phyloP scores from a whole-genome alignment of 2,797 vertebrate species.

The Girardinus metallicus region DNA sequence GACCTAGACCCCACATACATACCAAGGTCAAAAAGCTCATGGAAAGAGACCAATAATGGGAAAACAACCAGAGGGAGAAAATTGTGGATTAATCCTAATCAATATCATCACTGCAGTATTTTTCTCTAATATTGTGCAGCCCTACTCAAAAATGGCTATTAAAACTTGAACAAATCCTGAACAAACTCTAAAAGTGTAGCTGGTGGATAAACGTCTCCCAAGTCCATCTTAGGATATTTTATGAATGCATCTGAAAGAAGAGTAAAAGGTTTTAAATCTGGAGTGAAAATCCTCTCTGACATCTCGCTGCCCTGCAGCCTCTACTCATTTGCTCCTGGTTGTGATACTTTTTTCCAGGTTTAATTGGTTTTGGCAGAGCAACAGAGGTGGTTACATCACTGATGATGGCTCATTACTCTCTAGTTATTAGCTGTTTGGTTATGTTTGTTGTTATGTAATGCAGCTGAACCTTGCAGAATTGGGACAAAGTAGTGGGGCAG shows the following conservation, averaged over 20 bases:
- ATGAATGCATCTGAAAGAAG: background rate
- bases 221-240: background rate
- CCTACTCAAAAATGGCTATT: background rate
- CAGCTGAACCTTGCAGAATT: slow-evolving; percentile 12
- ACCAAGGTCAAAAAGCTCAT: background rate
- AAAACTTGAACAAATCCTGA: background rate
- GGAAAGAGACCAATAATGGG: background rate
- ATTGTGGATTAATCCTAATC: background rate
- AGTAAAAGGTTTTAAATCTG: background rate
- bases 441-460: slow-evolving; percentile 69
- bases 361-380: slow-evolving; percentile 59
- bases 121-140: background rate
- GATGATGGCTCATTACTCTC: slow-evolving; percentile 64
- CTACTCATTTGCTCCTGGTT: slow-evolving; percentile 26
- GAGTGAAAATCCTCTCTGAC: background rate
- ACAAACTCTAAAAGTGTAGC: background rate
- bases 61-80: background rate
- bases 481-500: background rate
- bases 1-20: background rate
- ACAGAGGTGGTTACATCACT: slow-evolving; percentile 69
- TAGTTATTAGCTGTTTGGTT: slow-evolving; percentile 39
- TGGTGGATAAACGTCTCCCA: background rate
- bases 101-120: background rate
- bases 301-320: slow-evolving; percentile 1
- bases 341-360: slow-evolving; percentile 38